phyloP scores from a whole-genome alignment of 2,113 vertebrate genomes.

The Rhabdornis inornatus region DNA sequence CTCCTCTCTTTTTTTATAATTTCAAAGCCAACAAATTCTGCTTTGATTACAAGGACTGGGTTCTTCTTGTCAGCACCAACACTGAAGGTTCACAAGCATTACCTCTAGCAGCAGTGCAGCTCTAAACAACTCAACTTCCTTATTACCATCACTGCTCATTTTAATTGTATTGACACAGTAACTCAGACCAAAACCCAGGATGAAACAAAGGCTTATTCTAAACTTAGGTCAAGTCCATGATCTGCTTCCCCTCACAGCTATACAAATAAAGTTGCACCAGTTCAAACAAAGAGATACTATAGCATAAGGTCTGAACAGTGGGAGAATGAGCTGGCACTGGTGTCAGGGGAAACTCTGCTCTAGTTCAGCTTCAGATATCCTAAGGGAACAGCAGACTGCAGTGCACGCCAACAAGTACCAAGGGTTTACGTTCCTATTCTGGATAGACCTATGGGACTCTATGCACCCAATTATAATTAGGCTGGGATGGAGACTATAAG shows the following conservation, averaged over 20 bases:
- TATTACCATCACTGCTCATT: neutral
- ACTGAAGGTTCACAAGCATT: fast-evolving
- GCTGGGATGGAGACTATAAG: neutral
- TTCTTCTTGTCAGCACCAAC: neutral
- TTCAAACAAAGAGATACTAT: neutral
- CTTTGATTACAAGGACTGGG: neutral
- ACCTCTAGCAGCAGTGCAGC: neutral
- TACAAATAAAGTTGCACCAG: neutral
- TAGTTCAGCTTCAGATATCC: neutral
- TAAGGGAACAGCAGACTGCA: neutral
- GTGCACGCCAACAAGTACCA: neutral
- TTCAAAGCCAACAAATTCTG: neutral
- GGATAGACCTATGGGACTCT: neutral
- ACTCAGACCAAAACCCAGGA: neutral
- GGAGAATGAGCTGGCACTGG: neutral
- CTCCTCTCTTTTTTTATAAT: neutral
- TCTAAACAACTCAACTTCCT: neutral
- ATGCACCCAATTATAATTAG: neutral
- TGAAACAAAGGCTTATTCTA: neutral
- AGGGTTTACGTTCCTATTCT: neutral
- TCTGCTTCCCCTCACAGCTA: neutral
- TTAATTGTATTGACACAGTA: neutral
- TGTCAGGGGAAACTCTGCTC: neutral
- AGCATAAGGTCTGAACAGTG: neutral
- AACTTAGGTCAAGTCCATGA: neutral